A percentile compares a stretch with the other conserved stretches of the same genome.
These are phyloP conservation scores for Tokudaia tokunoshimensis DNA, from an alignment of 2,797 vertebrate genomes.

Conservation along the genomic window DNA sequence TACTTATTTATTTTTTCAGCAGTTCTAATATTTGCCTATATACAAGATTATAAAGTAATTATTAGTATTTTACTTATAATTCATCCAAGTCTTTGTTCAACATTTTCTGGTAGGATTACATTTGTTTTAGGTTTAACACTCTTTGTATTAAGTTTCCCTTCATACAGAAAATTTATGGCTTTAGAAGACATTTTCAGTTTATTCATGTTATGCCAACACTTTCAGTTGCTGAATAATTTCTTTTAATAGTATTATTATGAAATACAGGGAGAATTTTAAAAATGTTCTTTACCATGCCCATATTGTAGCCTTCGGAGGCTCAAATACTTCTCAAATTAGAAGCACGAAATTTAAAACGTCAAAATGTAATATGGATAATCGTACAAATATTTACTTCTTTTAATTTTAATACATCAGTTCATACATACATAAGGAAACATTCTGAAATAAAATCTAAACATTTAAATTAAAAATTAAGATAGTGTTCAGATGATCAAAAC, in stretches of 20 bases:
- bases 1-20: not conserved
- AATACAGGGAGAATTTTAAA: not conserved
- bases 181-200: not conserved
- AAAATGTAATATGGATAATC: not conserved
- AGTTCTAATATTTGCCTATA: not conserved
- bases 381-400: not conserved
- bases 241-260: not conserved
- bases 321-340: not conserved
- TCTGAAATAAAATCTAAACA: not conserved
- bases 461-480: not conserved
- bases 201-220: not conserved
- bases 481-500: not conserved
- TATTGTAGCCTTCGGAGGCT: not conserved
- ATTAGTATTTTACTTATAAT: not conserved
- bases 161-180: not conserved
- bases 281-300: not conserved
- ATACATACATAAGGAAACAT: not conserved
- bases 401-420: not conserved
- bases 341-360: not conserved
- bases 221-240: not conserved
- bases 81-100: not conserved
- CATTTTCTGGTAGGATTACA: not conserved
- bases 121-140: not conserved
- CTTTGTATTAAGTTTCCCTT: not conserved
- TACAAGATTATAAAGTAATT: not conserved